Conservation (phyloP, 2,797 vertebrate species). For the Mus minutoides region DNA sequence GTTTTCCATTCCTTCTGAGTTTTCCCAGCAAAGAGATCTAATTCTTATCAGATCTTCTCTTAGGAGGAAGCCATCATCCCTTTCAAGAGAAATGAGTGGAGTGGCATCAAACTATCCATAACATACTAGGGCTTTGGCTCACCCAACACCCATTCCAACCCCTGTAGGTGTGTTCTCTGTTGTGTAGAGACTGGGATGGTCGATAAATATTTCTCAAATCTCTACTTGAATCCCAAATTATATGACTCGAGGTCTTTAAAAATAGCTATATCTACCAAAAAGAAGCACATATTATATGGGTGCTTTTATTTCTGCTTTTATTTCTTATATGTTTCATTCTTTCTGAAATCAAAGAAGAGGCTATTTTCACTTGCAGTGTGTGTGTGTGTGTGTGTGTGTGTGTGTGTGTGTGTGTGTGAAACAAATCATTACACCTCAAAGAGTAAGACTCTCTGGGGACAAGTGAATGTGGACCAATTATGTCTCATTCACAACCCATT, state of each 20-base stretch:
- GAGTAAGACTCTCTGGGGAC: background rate
- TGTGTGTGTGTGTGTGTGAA: background rate
- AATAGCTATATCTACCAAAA: background rate
- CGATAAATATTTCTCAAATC: background rate
- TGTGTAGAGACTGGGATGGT: background rate
- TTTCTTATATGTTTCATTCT: slow-evolving; percentile 9
- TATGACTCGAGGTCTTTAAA: background rate
- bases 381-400: background rate
- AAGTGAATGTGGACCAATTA: background rate
- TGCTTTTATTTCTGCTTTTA: background rate
- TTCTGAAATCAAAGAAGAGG: background rate
- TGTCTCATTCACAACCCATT: background rate
- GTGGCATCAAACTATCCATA: background rate
- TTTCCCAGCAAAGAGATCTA: background rate
- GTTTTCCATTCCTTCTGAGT: background rate
- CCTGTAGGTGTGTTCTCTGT: background rate
- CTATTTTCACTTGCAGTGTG: background rate
- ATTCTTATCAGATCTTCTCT: background rate
- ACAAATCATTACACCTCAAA: background rate
- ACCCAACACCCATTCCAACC: background rate
- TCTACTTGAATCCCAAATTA: background rate
- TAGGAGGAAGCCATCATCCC: background rate
- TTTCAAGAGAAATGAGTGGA: background rate
- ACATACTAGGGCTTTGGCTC: background rate
- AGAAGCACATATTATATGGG: background rate